phyloP scores from a whole-genome alignment of 2,797 vertebrate genomes.

The Leptodactylus fallax region DNA sequence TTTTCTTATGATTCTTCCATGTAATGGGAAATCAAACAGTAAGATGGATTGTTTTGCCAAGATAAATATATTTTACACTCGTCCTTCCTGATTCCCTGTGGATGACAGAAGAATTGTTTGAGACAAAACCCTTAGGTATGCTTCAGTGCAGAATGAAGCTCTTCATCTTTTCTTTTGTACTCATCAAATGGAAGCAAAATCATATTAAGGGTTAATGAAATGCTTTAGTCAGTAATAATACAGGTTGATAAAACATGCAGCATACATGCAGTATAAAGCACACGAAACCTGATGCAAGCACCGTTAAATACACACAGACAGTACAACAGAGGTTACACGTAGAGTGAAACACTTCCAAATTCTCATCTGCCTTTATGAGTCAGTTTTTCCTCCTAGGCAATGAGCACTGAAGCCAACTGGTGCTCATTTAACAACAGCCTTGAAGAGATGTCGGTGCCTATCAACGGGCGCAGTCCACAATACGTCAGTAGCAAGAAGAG shows the following conservation, averaged over 20 bases:
- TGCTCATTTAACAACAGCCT: conserved; percentile 41
- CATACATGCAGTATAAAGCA: background rate
- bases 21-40: background rate
- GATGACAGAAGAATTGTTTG: background rate
- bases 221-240: background rate
- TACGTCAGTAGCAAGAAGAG: conserved; percentile 9
- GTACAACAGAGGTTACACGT: background rate
- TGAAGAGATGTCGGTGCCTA: conserved; percentile 28
- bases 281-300: background rate
- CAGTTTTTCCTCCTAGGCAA: conserved; percentile 41
- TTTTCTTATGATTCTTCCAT: background rate
- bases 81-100: background rate
- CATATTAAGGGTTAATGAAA: background rate
- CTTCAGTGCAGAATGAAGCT: background rate
- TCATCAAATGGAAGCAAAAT: background rate
- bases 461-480: conserved; percentile 25
- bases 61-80: background rate
- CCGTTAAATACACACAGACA: conserved; percentile 8
- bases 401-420: conserved; percentile 28
- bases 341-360: background rate
- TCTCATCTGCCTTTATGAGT: conserved; percentile 18
- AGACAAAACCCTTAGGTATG: background rate
- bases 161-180: background rate
- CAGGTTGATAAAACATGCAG: background rate
- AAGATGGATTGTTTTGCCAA: background rate